Conservation (phyloP, 2,113 vertebrate genomes). For the Brachypodius melanocephalos region DNA sequence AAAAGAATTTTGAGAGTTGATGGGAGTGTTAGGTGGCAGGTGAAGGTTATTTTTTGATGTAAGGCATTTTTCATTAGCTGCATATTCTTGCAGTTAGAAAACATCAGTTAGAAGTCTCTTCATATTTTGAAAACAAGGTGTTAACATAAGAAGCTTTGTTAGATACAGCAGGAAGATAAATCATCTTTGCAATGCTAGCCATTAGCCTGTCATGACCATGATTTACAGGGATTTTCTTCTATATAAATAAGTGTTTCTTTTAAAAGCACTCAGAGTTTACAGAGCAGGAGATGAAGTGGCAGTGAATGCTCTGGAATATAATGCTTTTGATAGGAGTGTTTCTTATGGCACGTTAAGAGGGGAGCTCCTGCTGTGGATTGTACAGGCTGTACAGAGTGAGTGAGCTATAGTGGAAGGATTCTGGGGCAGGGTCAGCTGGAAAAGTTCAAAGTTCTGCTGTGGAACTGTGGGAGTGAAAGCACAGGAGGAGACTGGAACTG, state of each 20-base stretch:
- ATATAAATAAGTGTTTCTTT: constrained; percentile 33
- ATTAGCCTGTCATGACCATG: not conserved
- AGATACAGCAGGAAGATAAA: constrained; percentile 15
- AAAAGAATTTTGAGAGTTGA: not conserved
- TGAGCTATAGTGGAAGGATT: not conserved
- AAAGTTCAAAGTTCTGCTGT: not conserved
- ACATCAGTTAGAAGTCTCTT: not conserved
- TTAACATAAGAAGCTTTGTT: constrained; percentile 36
- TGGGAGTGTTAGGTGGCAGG: not conserved
- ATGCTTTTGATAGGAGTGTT: not conserved
- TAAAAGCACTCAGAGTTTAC: constrained; percentile 23
- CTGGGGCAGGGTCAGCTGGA: not conserved
- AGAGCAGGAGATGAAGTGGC: not conserved
- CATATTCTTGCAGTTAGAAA: constrained; percentile 9
- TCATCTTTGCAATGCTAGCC: not conserved
- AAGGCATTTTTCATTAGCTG: not conserved
- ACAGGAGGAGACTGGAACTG: not conserved
- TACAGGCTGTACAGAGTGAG: not conserved
- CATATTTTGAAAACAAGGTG: constrained; percentile 8
- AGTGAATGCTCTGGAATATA: not conserved
- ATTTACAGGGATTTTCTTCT: constrained; percentile 33
- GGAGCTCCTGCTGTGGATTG: not conserved
- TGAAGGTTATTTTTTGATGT: not conserved
- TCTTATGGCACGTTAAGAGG: not conserved
- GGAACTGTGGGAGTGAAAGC: not conserved